A percentile compares a stretch with the other conserved stretches of the same genome.
phyloP scores from a whole-genome alignment of 2,888 invertebrate species.

The Ellobium chinense region DNA sequence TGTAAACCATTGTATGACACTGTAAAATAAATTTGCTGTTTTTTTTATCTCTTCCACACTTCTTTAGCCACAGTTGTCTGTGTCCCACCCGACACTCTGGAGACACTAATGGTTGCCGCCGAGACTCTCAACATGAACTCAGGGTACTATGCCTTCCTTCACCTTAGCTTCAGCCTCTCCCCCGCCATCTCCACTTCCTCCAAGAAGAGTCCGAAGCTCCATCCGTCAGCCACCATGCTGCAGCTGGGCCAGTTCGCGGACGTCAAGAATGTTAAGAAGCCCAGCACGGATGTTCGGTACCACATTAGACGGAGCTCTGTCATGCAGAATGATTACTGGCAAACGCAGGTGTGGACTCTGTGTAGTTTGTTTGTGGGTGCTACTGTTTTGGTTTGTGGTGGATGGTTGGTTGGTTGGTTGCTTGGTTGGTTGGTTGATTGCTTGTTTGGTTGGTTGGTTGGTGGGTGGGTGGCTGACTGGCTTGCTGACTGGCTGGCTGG shows the following conservation, averaged over 20 bases:
- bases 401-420: no score
- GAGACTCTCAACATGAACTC: conserved; percentile 15
- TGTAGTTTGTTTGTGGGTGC: no score
- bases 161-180: conserved; percentile 29
- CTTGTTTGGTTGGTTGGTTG: no score
- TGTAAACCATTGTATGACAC: no score
- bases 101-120: neutral
- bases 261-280: neutral
- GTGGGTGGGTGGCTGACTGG: no score
- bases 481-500: no score
- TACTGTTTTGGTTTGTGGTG: no score
- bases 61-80: conserved; percentile 30
- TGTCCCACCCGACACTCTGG: neutral
- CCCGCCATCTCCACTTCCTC: neutral
- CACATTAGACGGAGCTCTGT: no score
- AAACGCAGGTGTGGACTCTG: conserved; percentile 8
- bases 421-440: no score
- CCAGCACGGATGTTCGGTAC: neutral
- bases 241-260: conserved; percentile 36
- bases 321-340: neutral
- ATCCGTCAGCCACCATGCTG: neutral
- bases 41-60: no score
- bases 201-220: neutral
- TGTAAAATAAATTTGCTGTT: no score
- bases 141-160: conserved; percentile 36